A percentile compares a stretch with the other conserved stretches of the same genome.
These are phyloP conservation scores for Lithosia quadra DNA, from an alignment of 2,888 invertebrate genomes.

Conservation along the genomic window DNA sequence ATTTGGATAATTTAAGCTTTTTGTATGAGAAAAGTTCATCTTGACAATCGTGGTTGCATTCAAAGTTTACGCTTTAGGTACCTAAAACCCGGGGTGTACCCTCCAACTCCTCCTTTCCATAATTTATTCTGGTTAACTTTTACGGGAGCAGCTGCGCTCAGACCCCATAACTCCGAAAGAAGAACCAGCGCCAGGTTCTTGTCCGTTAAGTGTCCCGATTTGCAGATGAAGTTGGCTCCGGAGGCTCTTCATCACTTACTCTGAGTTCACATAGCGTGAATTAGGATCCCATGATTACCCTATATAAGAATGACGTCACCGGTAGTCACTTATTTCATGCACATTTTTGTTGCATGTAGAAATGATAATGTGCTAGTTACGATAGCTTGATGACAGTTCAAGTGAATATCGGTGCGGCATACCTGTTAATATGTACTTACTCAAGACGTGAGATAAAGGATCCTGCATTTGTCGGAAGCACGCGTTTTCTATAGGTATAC, in stretches of 20 bases:
- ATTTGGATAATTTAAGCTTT: background rate
- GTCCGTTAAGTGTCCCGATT: too few relatives aligned
- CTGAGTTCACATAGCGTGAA: too few relatives aligned
- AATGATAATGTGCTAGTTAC: background rate
- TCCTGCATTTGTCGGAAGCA: slow-evolving; percentile 16
- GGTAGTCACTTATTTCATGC: background rate
- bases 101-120: background rate
- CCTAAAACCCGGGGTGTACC: background rate
- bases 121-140: background rate
- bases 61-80: background rate
- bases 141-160: too few relatives aligned
- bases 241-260: too few relatives aligned
- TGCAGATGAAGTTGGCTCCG: too few relatives aligned
- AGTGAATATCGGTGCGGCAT: slow-evolving; percentile 35
- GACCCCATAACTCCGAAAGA: too few relatives aligned
- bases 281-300: too few relatives aligned
- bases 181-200: too few relatives aligned
- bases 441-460: slow-evolving; percentile 39
- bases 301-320: too few relatives aligned
- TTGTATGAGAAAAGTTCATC: background rate
- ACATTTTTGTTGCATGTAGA: background rate
- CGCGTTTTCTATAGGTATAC: background rate
- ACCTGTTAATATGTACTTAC: slow-evolving; percentile 33
- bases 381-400: slow-evolving; percentile 30
- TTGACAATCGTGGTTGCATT: background rate